These are phyloP conservation scores for Sebastes schlegelii DNA, from an alignment of 2,113 vertebrate species.

Conservation along the genomic window DNA sequence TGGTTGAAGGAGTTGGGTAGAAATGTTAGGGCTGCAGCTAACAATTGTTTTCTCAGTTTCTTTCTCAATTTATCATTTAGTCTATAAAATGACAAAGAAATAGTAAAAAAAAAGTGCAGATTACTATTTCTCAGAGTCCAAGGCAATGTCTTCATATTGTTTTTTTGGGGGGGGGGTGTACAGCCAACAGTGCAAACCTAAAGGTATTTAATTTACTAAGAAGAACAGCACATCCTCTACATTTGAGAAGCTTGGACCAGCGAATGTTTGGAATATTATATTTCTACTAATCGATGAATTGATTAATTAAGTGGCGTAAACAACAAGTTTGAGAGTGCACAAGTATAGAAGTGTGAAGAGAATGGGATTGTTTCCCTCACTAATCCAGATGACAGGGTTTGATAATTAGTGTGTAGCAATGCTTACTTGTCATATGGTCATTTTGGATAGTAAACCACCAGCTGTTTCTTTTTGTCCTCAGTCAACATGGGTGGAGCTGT, in stretches of 20 bases:
- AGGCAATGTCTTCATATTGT: neutral
- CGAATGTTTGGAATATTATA: neutral
- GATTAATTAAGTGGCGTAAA: neutral
- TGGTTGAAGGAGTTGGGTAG: neutral
- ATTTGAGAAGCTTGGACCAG: neutral
- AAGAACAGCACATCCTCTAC: neutral
- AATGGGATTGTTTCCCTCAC: neutral
- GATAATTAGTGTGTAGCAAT: neutral
- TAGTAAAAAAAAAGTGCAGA: neutral
- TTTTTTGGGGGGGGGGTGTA: neutral
- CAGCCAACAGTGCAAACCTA: neutral
- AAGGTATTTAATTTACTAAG: too few species aligned
- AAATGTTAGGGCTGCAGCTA: too few species aligned
- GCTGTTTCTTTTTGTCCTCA: constrained; percentile 26
- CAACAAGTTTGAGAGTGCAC: too few species aligned
- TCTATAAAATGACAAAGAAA: neutral
- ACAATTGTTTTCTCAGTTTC: too few species aligned
- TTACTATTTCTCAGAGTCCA: neutral
- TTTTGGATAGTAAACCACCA: neutral
- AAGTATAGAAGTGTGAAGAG: neutral
- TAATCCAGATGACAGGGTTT: neutral
- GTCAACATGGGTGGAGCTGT: constrained; percentile 95
- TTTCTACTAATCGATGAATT: neutral
- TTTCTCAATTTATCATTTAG: neutral
- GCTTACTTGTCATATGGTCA: neutral